phyloP scores from a whole-genome alignment of 2,113 vertebrate species.

The Tringa solitaria region DNA sequence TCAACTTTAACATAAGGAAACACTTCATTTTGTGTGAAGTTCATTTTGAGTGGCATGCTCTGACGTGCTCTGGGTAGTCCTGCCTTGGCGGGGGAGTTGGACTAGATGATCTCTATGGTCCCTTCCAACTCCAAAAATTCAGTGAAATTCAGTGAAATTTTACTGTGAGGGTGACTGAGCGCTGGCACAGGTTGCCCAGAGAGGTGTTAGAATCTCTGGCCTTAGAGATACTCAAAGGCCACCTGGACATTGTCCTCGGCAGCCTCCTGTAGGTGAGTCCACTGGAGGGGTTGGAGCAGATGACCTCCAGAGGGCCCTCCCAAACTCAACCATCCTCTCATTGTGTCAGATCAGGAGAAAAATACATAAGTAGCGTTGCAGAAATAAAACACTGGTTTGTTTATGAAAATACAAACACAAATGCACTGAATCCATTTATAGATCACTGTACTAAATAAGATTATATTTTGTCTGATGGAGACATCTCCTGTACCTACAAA shows the following conservation, averaged over 20 bases:
- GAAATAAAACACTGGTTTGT: neutral
- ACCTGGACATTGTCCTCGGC: accelerated
- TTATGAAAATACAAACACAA: neutral
- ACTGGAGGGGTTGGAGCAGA: neutral
- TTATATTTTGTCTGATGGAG: neutral
- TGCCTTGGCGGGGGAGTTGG: too few relatives aligned
- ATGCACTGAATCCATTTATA: neutral
- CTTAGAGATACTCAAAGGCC: neutral
- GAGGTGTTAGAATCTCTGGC: neutral
- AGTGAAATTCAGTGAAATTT: too few relatives aligned
- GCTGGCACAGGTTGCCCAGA: neutral
- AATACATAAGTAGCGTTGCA: neutral
- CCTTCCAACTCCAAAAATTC: too few relatives aligned
- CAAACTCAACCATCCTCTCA: neutral
- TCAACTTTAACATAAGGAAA: neutral
- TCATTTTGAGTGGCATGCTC: too few relatives aligned
- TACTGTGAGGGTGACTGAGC: neutral
- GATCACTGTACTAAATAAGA: neutral
- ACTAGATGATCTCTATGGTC: too few relatives aligned
- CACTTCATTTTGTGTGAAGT: too few relatives aligned
- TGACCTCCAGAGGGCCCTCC: neutral
- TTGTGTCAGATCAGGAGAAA: neutral
- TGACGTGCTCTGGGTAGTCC: too few relatives aligned
- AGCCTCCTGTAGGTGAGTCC: neutral
- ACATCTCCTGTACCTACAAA: neutral